Evolutionary conservation across 2,113 vertebrate genomes (phyloP).

Genomic region (Cyprinodon tularosa): DNA sequence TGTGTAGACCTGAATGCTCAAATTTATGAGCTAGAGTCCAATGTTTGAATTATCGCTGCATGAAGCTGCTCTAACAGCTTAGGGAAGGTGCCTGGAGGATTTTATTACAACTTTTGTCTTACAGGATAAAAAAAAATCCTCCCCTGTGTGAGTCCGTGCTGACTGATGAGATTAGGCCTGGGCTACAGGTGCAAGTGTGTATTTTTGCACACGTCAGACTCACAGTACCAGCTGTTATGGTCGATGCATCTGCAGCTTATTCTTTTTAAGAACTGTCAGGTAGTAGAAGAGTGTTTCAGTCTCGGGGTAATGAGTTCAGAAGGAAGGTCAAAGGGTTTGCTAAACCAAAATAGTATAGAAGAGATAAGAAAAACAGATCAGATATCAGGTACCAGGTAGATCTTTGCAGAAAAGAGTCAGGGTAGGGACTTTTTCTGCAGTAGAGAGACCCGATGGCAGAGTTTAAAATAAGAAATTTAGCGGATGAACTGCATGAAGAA

Average conservation of each 20-base stretch:
- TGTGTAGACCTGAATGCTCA: conserved; percentile 44
- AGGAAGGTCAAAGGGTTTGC: background rate
- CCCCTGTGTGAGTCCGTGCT: conserved; percentile 31
- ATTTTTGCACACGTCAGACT: conserved; percentile 8
- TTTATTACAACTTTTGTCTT: conserved; percentile 68
- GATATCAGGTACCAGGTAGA: background rate
- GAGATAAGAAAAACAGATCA: background rate
- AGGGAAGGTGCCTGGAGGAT: conserved; percentile 49
- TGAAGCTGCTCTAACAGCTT: conserved; percentile 65
- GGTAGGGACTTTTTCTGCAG: background rate
- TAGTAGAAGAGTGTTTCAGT: conserved; percentile 31
- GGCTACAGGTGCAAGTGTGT: conserved; percentile 1
- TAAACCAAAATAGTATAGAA: background rate
- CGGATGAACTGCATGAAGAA: too few relatives aligned
- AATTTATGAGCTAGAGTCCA: conserved; percentile 45
- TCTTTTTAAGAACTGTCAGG: conserved; percentile 42
- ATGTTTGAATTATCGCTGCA: conserved; percentile 59
- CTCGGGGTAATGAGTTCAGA: conserved; percentile 44
- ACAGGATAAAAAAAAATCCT: conserved; percentile 26
- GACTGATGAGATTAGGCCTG: conserved; percentile 24
- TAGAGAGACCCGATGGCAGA: conserved; percentile 22
- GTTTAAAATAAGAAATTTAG: background rate
- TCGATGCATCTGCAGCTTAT: background rate
- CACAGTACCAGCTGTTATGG: conserved; percentile 3
- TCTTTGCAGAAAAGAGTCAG: background rate